A percentile compares a stretch with the other conserved stretches of the same genome.
Conservation (phyloP, 2,888 invertebrate species). For the Auanema sp. region DNA sequence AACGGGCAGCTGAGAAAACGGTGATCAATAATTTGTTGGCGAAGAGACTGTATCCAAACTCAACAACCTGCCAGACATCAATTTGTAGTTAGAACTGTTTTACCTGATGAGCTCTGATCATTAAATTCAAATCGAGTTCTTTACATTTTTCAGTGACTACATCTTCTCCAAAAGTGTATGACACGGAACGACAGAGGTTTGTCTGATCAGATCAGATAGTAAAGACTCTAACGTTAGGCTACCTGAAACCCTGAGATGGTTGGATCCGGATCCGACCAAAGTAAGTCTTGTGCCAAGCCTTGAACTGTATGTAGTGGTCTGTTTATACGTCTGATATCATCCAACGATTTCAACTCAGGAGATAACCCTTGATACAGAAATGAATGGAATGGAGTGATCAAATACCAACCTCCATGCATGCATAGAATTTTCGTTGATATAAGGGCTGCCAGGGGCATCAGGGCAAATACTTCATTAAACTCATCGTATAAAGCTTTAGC, state of each 20-base stretch:
- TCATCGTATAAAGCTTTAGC: slow-evolving; percentile 33
- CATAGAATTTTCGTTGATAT: slow-evolving; percentile 48
- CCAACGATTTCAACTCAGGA: slow-evolving; percentile 38
- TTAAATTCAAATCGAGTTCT: slow-evolving; percentile 32
- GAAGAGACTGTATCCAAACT: slow-evolving; percentile 38
- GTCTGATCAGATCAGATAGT: slow-evolving; percentile 11
- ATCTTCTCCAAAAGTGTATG: slow-evolving; percentile 44
- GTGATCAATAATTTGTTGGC: slow-evolving; percentile 42
- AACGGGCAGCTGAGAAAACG: slow-evolving; percentile 50
- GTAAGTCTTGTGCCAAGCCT: slow-evolving; percentile 42
- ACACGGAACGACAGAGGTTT: slow-evolving; percentile 46
- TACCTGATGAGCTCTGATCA: slow-evolving; percentile 41
- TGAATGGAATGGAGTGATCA: background rate
- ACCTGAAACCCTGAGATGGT: slow-evolving; percentile 30
- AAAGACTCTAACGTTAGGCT: background rate
- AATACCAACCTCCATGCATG: slow-evolving; percentile 44
- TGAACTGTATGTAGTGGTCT: slow-evolving; percentile 32
- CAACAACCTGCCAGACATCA: slow-evolving; percentile 25
- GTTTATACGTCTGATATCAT: slow-evolving; percentile 48
- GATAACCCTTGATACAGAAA: slow-evolving; percentile 32
- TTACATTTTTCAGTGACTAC: slow-evolving; percentile 36
- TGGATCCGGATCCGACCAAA: slow-evolving; percentile 52
- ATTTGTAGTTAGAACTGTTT: background rate
- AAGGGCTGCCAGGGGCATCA: slow-evolving; percentile 53
- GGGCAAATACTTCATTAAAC: slow-evolving; percentile 54